Percentiles rank a stretch among this genome's conserved stretches.
Conservation (phyloP, 2,797 vertebrate species). For the Lagocephalus sceleratus region DNA sequence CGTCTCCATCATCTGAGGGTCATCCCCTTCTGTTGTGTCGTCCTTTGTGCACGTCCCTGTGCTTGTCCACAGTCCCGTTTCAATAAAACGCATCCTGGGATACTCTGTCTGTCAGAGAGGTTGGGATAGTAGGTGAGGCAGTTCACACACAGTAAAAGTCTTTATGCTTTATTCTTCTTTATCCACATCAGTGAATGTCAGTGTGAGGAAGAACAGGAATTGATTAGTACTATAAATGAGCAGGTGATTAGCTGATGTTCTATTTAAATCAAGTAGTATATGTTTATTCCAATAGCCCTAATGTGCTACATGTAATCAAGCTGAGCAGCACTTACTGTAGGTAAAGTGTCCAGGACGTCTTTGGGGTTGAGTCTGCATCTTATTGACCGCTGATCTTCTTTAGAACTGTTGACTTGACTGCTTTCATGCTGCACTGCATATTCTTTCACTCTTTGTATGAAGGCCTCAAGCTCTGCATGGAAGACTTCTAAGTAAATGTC, state of each 20-base stretch:
- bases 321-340: slow-evolving; percentile 72
- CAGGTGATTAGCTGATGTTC: not conserved
- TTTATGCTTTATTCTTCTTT: not conserved
- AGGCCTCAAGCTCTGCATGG: slow-evolving; percentile 89
- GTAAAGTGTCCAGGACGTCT: slow-evolving; percentile 78
- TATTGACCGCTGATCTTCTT: slow-evolving; percentile 37
- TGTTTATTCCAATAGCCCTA: too few relatives aligned
- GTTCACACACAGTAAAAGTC: too few relatives aligned
- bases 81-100: slow-evolving; percentile 79
- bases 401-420: slow-evolving; percentile 60
- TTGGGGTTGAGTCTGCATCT: slow-evolving; percentile 68
- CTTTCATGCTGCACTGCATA: slow-evolving; percentile 52
- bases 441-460: slow-evolving; percentile 86
- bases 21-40: slow-evolving; percentile 83
- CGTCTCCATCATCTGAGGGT: slow-evolving; percentile 93
- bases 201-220: not conserved
- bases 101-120: slow-evolving; percentile 74
- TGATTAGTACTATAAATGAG: not conserved
- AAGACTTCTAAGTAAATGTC: slow-evolving; percentile 94
- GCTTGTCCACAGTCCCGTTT: slow-evolving; percentile 77
- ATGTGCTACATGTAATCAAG: too few relatives aligned
- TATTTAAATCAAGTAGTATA: too few relatives aligned
- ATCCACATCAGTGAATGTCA: not conserved
- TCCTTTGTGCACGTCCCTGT: slow-evolving; percentile 81
- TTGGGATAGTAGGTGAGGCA: not conserved